Conservation (phyloP, 2,113 vertebrate species). For the Larimichthys crocea region DNA sequence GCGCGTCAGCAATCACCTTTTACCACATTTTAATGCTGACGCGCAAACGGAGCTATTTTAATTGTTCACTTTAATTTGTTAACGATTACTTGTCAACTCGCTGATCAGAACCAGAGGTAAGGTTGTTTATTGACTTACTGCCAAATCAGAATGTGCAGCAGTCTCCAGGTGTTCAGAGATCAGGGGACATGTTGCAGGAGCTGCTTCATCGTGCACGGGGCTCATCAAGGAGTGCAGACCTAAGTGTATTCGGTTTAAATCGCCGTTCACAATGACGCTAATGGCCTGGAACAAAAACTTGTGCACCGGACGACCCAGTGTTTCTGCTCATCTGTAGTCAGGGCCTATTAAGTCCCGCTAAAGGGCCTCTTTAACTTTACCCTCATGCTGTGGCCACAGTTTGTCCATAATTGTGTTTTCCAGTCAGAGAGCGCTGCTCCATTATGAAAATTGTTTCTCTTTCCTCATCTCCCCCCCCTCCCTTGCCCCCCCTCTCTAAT, state of each 20-base stretch:
- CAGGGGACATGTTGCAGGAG: neutral
- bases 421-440: conserved; percentile 66
- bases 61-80: neutral
- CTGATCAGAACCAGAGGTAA: neutral
- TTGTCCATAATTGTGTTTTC: conserved; percentile 75
- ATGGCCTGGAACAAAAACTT: conserved; percentile 68
- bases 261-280: conserved; percentile 39
- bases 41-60: fast-evolving
- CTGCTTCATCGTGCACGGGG: conserved; percentile 5
- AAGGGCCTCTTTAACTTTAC: conserved; percentile 66
- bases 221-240: conserved; percentile 43
- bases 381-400: conserved; percentile 67
- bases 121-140: neutral
- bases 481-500: conserved; percentile 17
- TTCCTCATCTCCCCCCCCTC: conserved; percentile 41
- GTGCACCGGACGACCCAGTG: conserved; percentile 40
- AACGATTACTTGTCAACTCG: neutral
- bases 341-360: conserved; percentile 58
- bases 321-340: conserved; percentile 64
- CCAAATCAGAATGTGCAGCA: neutral
- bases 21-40: neutral
- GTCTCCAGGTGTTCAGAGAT: conserved; percentile 1
- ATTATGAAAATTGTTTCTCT: conserved; percentile 78
- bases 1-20: neutral
- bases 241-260: conserved; percentile 45